Evolutionary conservation across 2,113 vertebrate species (phyloP), one percentile per base, ranked within the genome.

Genomic region (Butorides virescens): DNA sequence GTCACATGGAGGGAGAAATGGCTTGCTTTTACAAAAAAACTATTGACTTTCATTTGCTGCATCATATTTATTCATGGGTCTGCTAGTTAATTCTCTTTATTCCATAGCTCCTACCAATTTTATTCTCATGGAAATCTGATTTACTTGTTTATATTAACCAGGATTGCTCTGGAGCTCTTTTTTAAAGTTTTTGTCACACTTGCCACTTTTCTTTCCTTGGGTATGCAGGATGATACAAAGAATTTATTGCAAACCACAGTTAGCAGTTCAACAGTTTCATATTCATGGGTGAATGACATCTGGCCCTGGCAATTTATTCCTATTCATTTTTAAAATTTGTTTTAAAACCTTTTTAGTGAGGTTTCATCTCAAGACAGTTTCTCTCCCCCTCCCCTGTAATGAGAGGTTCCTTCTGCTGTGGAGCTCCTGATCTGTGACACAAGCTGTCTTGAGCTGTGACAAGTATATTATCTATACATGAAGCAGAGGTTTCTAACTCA

Each of bases 81-180:
- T 78, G 36, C 50, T 95, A 96, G 95, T 96, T 95, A 91, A 85
- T 92, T 93, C 42, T 81, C 65, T 84, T 86, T 81, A 83, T 95
- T 97, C 92, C 79, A 89, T 34, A 71, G 21, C 23, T 87, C 36
- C 44, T 89, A 87, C 56, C 23, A 32, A 36, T 67, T 95, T 85
- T 67, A 85, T 91, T 84, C 68, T 92, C 29, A 81, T 78, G 86
- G 66, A 92, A 95, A 95, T 63, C 12, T 78, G 59, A 67, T 89
- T 92, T 89, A 81, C 18, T 74, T 86, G 26, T 87, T 95, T 91
- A 78, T 94, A 61, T 63, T 81, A 92, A 47, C 32, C 30, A 67
- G 55, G 73, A 77, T 67, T 73, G 26, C 37, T 86, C 56, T 55
- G 37, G 32, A 92, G 20, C 29, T 84, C 32, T 58, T 77, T 84